Evolutionary conservation across 2,797 vertebrate species (phyloP).

Genomic region (Aselliscus stoliczkanus): DNA sequence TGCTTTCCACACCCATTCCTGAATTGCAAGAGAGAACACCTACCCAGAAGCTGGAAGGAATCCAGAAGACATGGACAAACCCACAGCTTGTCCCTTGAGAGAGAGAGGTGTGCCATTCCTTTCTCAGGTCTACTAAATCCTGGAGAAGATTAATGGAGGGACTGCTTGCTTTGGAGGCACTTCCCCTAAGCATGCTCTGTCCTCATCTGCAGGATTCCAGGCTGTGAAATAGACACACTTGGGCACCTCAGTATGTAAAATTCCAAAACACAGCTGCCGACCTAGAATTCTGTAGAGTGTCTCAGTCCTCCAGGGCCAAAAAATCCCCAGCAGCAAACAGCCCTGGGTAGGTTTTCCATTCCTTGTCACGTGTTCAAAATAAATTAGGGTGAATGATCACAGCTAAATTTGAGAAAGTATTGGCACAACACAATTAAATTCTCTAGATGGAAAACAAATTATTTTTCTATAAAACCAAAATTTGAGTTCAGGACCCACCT

Average conservation of each 20-base stretch:
- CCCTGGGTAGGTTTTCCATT: not conserved
- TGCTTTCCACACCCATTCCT: constrained; percentile 34
- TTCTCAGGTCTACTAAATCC: not conserved
- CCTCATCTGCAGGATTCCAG: not conserved
- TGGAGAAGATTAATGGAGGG: constrained; percentile 39
- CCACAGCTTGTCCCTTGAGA: constrained; percentile 8
- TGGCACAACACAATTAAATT: not conserved
- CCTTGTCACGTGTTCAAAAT: not conserved
- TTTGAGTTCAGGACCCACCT: not conserved
- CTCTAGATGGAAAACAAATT: not conserved
- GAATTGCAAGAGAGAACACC: not conserved
- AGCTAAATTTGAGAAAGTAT: not conserved
- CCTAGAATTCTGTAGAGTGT: not conserved
- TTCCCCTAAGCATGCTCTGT: not conserved
- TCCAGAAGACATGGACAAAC: not conserved
- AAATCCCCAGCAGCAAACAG: not conserved
- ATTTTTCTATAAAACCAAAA: not conserved
- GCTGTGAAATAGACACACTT: not conserved
- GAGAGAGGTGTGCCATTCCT: not conserved
- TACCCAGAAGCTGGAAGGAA: not conserved
- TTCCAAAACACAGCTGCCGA: not conserved
- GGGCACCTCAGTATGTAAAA: not conserved
- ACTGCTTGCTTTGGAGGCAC: not conserved
- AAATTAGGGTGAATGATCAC: not conserved
- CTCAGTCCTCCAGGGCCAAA: not conserved